Base-by-base conservation (phyloP, 1,140 invertebrate genomes). In the Bombus waltoni region DNA sequence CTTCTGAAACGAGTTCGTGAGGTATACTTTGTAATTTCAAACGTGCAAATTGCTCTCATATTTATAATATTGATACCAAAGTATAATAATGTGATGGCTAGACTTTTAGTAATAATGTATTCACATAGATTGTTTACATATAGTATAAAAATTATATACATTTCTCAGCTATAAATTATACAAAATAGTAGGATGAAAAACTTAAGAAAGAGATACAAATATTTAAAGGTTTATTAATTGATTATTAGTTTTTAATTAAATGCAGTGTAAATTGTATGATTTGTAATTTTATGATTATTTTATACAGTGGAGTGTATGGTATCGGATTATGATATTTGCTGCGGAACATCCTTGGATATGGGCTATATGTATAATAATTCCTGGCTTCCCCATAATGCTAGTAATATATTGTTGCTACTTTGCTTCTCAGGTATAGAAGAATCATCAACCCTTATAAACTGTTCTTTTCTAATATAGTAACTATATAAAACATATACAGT, bases 271-370 rank as follows among this genome's bases (percentile, higher is more conserved):
- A 2, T 68, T 75, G 66, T 22, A 66, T 25, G 11, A 62, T 0
- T 72, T 73, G 57, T 80, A 85, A 72, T 73, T 62, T 72, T 25
- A 40, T 71, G n/a, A 86, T 71, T 40, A 81, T 87, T 89, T 89
- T 77, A 68, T 25, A 81, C 78, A 98, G 98, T 98, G 97, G 93
- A 98, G 97, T 92, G 94, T 98, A 90, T 96, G 99, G 92, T 97
- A 97, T 93, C 97, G 97, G 87, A 95, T 98, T 81, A 96, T 98
- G 88, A 97, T 97, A 93, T 98, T 97, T 90, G 98, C 98, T 83
- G 97, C 98, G 90, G 97, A 98, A 82, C 96, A 98, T 93, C 99
- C 99, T 53, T 98, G 98, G 97, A 96, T 99, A 85, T 99, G 98
- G 97, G 98, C 96, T 78, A 96, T 98, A 77, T 98, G 98, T 94